phyloP scores from a whole-genome alignment of 2,113 vertebrate genomes.

The Calidris pugnax region DNA sequence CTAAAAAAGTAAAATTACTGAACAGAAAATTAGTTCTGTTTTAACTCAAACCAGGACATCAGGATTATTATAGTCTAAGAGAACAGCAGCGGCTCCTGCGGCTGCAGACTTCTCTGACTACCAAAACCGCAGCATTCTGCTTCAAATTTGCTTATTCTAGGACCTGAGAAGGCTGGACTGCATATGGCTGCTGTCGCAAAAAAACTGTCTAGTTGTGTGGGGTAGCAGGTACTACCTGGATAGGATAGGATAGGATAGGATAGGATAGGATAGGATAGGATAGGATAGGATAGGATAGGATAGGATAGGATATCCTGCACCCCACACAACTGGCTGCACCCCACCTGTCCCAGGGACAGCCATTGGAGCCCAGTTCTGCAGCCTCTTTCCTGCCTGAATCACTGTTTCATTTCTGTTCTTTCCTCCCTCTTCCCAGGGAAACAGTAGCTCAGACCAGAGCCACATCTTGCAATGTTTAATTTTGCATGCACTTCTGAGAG shows the following conservation, averaged over 20 bases:
- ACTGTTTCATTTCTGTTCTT: not conserved
- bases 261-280: not conserved
- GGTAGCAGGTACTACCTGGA: not conserved
- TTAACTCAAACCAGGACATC: not conserved
- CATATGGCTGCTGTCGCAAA: rapidly evolving
- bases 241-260: not conserved
- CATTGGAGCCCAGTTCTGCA: not conserved
- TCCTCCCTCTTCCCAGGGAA: not conserved
- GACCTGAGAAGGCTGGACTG: not conserved
- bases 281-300: not conserved
- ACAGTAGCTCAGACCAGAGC: not conserved
- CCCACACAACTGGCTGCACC: not conserved
- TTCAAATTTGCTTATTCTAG: not conserved
- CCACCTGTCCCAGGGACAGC: not conserved
- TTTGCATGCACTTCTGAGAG: not conserved
- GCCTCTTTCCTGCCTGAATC: not conserved
- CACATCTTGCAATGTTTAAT: not conserved
- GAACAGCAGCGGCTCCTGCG: not conserved
- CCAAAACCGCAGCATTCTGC: not conserved
- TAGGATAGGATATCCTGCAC: not conserved
- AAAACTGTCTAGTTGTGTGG: not conserved
- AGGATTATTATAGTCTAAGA: not conserved
- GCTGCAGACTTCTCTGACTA: not conserved
- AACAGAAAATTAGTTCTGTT: too few species aligned
- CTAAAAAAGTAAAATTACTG: too few species aligned